A percentile compares a stretch with the other conserved stretches of the same genome.
Conservation (phyloP, 2,888 invertebrate species). For the Oxystoma pomonae region DNA sequence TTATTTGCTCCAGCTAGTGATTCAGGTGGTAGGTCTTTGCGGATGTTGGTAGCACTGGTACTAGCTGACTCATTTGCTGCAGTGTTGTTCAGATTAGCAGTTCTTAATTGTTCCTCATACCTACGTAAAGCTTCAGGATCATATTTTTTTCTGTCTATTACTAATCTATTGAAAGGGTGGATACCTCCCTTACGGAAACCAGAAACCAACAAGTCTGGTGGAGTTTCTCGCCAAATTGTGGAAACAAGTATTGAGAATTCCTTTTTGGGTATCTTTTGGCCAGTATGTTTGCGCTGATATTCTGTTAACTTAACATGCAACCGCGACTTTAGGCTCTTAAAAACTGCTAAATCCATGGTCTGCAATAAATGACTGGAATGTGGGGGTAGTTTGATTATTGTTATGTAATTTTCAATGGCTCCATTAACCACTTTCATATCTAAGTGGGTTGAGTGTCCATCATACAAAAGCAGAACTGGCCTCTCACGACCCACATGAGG, state of each 20-base stretch:
- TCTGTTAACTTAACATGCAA: constrained; percentile 22
- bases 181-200: neutral
- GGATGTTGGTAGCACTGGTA: too few species aligned
- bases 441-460: constrained; percentile 1
- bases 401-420: constrained; percentile 5
- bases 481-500: too few species aligned
- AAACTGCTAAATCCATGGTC: constrained; percentile 32
- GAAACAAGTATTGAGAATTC: neutral
- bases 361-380: constrained; percentile 28
- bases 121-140: constrained; percentile 3
- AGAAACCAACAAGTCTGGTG: neutral
- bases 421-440: too few species aligned
- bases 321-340: constrained; percentile 24
- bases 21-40: too few species aligned
- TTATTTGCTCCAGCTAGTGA: too few species aligned
- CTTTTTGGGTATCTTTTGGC: constrained; percentile 21
- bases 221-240: neutral
- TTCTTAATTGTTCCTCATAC: too few species aligned
- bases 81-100: too few species aligned
- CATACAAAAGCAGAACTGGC: neutral
- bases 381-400: constrained; percentile 20
- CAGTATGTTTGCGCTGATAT: constrained; percentile 21
- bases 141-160: constrained; percentile 1
- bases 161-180: neutral
- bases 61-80: too few species aligned